Percentiles rank a stretch among this genome's conserved stretches.
Evolutionary conservation across 2,797 vertebrate genomes (phyloP).

Genomic region (Pantherophis vulpinus): DNA sequence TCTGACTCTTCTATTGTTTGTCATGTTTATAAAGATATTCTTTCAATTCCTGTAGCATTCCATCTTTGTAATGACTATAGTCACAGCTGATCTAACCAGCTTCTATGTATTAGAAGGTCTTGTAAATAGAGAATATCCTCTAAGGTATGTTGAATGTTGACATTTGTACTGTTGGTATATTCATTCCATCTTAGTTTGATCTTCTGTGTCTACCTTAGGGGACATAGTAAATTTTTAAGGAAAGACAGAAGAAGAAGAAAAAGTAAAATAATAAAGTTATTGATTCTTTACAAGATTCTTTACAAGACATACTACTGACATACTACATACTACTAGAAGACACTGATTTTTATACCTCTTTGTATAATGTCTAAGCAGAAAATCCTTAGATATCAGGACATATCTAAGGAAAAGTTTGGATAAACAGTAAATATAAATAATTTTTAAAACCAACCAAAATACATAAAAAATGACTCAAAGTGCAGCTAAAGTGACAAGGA

Average conservation of each 20-base stretch:
- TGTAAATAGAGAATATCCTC: background rate
- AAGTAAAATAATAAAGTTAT: background rate
- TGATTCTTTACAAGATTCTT: background rate
- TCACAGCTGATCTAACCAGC: background rate
- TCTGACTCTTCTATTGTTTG: background rate
- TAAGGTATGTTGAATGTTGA: background rate
- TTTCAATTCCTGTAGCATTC: background rate
- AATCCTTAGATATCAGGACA: background rate
- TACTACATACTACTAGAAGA: too few species aligned
- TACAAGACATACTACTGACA: too few species aligned
- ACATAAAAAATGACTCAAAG: background rate
- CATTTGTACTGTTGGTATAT: background rate
- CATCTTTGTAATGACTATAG: background rate
- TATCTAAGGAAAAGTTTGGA: slow-evolving; percentile 7
- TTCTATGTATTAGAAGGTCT: background rate
- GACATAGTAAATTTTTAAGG: background rate
- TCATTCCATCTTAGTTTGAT: background rate
- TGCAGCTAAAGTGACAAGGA: background rate
- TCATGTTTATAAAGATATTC: background rate
- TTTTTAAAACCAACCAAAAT: slow-evolving; percentile 6
- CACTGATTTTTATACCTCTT: background rate
- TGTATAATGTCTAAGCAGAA: slow-evolving; percentile 1
- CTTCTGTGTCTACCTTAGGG: background rate
- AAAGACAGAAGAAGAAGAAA: background rate
- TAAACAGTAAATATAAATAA: slow-evolving; percentile 12